Base-by-base conservation (phyloP, 2,797 vertebrate genomes). In the Novumbra hubbsi region DNA sequence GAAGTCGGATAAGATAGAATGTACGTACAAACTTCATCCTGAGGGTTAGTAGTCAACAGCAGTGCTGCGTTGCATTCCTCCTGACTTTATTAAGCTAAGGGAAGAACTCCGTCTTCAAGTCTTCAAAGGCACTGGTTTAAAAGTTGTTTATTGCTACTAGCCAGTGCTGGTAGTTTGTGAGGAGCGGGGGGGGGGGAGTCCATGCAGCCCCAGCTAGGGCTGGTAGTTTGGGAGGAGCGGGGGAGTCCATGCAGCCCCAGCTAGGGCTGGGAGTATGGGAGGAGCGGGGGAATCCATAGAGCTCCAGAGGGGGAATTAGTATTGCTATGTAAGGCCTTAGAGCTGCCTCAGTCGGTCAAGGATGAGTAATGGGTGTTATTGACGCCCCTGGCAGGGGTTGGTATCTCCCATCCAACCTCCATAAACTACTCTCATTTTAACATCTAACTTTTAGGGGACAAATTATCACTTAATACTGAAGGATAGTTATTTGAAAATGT, bases 61-160 rank as follows among this genome's bases (percentile, higher is more conserved):
- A 86, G 79, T 85, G 85, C 89, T 88, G 85, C 87, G 84, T 87
- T 84, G 83, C 84, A 83, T 91, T 89, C 87, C 80, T 86, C 85
- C 88, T 92, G 90, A 90, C 88, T 85, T 89, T 90, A 92, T 86
- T 85, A 84, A 90, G 81, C 83, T 87, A 89, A 90, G 85, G 85
- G 84, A 87, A 28, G 55, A 55, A 68, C 24, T 64, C n/a, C 19
- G 79, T 45, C 2, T 45, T 12, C 41, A 11, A 69, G 78, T 84
- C 80, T 88, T 88, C 87, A 88, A 81, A 80, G 80, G 75, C 81
- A 75, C 81, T 82, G 84, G 87, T 89, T 91, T 89, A 87, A 90
- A 89, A 83, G 87, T 88, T 90, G 90, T 90, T 91, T 92, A 90
- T 90, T 90, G 88, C 88, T 91, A 88, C 86, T n/a, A n/a, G n/a